phyloP scores from a whole-genome alignment of 2,888 invertebrate species.

The Coleophora flavipennella region DNA sequence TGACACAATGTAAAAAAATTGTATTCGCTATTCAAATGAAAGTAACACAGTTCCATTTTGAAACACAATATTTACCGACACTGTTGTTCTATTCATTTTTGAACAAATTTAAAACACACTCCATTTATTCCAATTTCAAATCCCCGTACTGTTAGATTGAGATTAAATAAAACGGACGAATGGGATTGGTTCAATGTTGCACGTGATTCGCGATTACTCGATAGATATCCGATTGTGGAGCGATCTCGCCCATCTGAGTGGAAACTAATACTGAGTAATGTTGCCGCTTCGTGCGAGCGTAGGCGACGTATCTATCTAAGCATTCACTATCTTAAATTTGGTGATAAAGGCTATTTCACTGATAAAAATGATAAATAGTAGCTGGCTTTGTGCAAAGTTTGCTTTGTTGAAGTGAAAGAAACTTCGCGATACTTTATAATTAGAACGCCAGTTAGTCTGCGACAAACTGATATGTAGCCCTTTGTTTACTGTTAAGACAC shows the following conservation, averaged over 20 bases:
- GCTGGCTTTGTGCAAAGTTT: slow-evolving; percentile 25
- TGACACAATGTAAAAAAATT: slow-evolving; percentile 2
- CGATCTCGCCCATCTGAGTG: slow-evolving; percentile 38
- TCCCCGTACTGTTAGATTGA: slow-evolving; percentile 24
- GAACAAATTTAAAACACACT: slow-evolving; percentile 1
- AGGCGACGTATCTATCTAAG: slow-evolving; percentile 29
- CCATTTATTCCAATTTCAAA: slow-evolving; percentile 18
- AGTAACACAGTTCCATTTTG: slow-evolving; percentile 2
- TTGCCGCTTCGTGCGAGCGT: slow-evolving; percentile 19
- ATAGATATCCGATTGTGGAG: slow-evolving; percentile 35
- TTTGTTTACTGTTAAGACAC: no score
- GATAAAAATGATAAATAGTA: slow-evolving; percentile 28
- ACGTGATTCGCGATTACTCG: slow-evolving; percentile 51
- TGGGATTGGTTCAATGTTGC: slow-evolving; percentile 37
- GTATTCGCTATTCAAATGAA: no score
- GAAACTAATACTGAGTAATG: slow-evolving; percentile 26
- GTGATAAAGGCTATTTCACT: slow-evolving; percentile 38
- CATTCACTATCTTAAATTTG: slow-evolving; percentile 16
- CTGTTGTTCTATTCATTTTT: no score
- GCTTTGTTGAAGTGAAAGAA: background rate
- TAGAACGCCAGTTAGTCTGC: no score
- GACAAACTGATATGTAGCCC: no score
- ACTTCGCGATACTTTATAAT: no score
- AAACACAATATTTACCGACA: background rate
- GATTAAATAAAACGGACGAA: slow-evolving; percentile 40